Evolutionary conservation across 1,140 invertebrate genomes (phyloP), one percentile per base, ranked within the genome.

Genomic region (Colletes latitarsis): DNA sequence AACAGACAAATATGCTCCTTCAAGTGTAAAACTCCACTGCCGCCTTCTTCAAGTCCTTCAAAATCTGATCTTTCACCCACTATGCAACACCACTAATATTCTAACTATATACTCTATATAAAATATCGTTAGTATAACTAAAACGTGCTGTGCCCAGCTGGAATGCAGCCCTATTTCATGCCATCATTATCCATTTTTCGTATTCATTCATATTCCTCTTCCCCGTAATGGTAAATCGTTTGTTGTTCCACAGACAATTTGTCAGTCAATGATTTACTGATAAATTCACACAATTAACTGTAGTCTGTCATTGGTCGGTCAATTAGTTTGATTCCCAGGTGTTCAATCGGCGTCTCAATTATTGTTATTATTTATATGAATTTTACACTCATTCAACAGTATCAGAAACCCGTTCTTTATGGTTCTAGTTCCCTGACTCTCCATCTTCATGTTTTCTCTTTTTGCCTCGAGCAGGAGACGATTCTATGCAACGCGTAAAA

Each of bases 371-470:
- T 93, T 92, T 92, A 91, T 92, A 93, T 81, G 90, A 92, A 92
- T 92, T 93, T 92, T 91, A 93, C 89, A 93, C 86, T 93, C 89
- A 92, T 91, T 91, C 88, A 91, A 92, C 89, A 91, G 88, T 77
- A 87, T 81, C 88, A 83, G 90, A 91, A 90, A 86, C 58, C 84
- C 84, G 78, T 21, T 89, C 70, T 85, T 84, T 80, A 85, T 74
- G 81, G 71, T 90, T 91, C 87, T 93, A 92, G 88, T 93, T 93
- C 69, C 89, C 92, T 68, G 90, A 85, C 77, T 92, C 93, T 43
- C 91, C 94, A 30, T 95, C 95, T 87, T 96, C 96, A 88, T 95
- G 94, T 94, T 96, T 96, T 94, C 96, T 95, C 89, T 96, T 96
- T 90, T 96, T 96, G 73, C 96, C 96, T 93, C 95, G 92, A 66